Base-by-base conservation (phyloP, 2,113 vertebrate genomes). In the Anser cygnoides region DNA sequence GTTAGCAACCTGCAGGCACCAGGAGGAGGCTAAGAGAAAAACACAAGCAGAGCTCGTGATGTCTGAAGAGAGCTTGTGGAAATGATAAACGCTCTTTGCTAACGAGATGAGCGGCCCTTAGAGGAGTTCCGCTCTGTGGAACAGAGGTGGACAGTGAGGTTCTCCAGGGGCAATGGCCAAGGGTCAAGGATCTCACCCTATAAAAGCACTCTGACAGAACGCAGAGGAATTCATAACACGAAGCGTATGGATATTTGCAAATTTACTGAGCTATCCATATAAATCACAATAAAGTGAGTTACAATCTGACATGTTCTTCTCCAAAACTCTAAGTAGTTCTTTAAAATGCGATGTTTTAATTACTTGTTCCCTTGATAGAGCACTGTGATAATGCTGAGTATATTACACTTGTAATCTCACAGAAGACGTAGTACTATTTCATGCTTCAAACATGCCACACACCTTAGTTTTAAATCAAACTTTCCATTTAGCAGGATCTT, bases 1-100 rank as follows among this genome's bases (percentile, higher is more conserved):
- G 17, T 28, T 26, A 26, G 3, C 59, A 82, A 6, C 1, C 10
- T 0, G 3, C 70, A 44, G 0, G 2, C 0, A 1, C 1, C 4
- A 22, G n/a, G 31, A 58, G 22, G 22, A 20, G 19, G 39, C 1
- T 4, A 12, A 67, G 35, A 80, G 35, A 37, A 50, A 46, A 52
- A 39, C 11, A 28, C 78, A 52, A 39, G 41, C 0, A 3, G 41
- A 85, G 65, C 63, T 44, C 0, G 0, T 26, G 6, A 1, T 13
- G 35, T 37, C 70, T 68, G 73, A 9, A 35, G 29, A 52, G 55
- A 55, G 39, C 61, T 58, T 68, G 2, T 15, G 78, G n/a, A 49
- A 79, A 7, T 0, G 3, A 62, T 2, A 50, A 83, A 54, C 11
- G 23, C 62, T 33, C 49, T 79, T 23, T 26, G 68, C 1, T 18